These are phyloP conservation scores for Metallyticus violacea DNA, from an alignment of 2,888 invertebrate species.

Conservation along the genomic window DNA sequence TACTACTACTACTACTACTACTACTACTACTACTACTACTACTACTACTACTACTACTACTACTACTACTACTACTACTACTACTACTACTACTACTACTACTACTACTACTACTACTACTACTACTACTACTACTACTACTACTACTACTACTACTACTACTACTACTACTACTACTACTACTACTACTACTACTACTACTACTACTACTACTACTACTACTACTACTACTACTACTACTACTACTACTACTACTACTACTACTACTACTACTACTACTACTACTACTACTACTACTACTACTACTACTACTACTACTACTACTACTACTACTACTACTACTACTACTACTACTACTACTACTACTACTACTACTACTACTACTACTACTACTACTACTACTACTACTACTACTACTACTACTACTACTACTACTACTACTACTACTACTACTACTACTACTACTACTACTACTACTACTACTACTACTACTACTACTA, in stretches of 20 bases:
- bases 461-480: conserved; percentile 31
- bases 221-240: conserved; percentile 31
- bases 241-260: conserved; percentile 30
- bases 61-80: conserved; percentile 30
- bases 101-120: conserved; percentile 29
- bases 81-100: conserved; percentile 30
- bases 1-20: conserved; percentile 31
- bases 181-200: conserved; percentile 31
- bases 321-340: conserved; percentile 29
- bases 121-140: conserved; percentile 30
- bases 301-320: conserved; percentile 28
- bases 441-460: conserved; percentile 31
- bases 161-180: conserved; percentile 31
- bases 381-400: conserved; percentile 30
- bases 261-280: conserved; percentile 31
- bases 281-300: conserved; percentile 31
- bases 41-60: conserved; percentile 29
- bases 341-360: conserved; percentile 30
- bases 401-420: conserved; percentile 30
- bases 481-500: conserved; percentile 31
- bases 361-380: conserved; percentile 31
- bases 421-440: conserved; percentile 30
- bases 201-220: conserved; percentile 31
- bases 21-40: conserved; percentile 26
- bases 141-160: conserved; percentile 31